These are phyloP conservation scores for Smithornis capensis DNA, from an alignment of 2,113 vertebrate species.

Conservation along the genomic window DNA sequence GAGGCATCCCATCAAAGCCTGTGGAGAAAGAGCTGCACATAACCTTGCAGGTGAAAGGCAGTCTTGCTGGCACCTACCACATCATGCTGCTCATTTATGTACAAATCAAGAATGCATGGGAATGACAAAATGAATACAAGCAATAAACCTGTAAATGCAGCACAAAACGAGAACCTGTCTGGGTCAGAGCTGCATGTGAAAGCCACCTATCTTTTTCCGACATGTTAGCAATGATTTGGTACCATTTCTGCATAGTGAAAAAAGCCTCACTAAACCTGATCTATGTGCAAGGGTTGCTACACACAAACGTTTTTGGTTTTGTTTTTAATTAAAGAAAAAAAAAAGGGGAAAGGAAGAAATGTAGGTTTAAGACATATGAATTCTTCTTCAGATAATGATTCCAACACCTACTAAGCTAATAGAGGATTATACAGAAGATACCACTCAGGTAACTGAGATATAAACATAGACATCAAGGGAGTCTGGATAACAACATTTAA, in stretches of 20 bases:
- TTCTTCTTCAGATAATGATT: background rate
- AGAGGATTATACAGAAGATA: background rate
- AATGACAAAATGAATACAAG: background rate
- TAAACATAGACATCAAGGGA: background rate
- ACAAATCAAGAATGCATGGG: background rate
- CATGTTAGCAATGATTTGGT: fast-evolving
- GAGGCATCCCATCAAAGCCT: background rate
- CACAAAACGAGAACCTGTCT: background rate
- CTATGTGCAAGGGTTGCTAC: background rate
- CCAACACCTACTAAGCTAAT: background rate
- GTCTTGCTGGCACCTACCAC: background rate
- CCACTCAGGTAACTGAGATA: background rate
- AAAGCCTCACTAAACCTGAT: background rate
- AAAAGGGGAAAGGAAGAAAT: background rate
- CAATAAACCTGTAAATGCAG: background rate
- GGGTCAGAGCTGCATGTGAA: background rate
- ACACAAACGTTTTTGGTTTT: background rate
- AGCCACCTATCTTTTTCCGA: background rate
- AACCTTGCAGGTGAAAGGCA: background rate
- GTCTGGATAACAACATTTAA: background rate
- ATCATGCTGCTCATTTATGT: background rate
- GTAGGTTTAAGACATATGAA: background rate
- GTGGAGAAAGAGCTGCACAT: background rate
- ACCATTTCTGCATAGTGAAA: background rate
- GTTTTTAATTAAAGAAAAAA: background rate